phyloP scores from a whole-genome alignment of 1,140 invertebrate genomes.

The Whitmania pigra region DNA sequence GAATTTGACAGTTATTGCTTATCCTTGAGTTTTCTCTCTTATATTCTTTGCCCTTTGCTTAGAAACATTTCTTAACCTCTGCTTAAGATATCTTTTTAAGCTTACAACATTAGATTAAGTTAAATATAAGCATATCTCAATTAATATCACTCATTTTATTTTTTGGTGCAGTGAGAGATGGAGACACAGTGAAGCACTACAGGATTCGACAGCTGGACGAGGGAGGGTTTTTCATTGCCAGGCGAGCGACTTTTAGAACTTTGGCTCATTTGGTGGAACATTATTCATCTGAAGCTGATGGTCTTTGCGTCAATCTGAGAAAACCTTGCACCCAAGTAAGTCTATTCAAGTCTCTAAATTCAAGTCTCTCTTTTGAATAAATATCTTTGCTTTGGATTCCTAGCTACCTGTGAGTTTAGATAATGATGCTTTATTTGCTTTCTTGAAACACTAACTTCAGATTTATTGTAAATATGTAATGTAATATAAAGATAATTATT shows the following conservation, averaged over 20 bases:
- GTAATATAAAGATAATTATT: too few relatives aligned
- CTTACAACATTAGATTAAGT: background rate
- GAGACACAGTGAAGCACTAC: slow-evolving; percentile 27
- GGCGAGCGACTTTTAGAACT: slow-evolving; percentile 21
- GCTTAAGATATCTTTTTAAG: background rate
- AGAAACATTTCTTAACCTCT: background rate
- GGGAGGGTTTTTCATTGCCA: slow-evolving; percentile 25
- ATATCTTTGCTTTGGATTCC: too few relatives aligned
- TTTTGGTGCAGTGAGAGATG: slow-evolving; percentile 23
- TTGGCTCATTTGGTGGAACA: slow-evolving; percentile 24
- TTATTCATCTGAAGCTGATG: slow-evolving; percentile 22
- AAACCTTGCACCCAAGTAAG: slow-evolving; percentile 26
- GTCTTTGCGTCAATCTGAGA: slow-evolving; percentile 25
- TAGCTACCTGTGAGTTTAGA: too few relatives aligned
- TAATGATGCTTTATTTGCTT: too few relatives aligned
- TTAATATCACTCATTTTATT: background rate
- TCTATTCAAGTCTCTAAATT: too few relatives aligned
- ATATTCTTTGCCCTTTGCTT: background rate
- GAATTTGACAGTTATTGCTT: background rate
- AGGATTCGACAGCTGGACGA: slow-evolving; percentile 25
- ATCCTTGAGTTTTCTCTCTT: background rate
- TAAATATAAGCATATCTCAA: background rate
- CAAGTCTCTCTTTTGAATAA: too few relatives aligned
- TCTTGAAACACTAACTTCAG: too few relatives aligned
- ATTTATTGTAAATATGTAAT: too few relatives aligned